Conservation (phyloP, 2,888 invertebrate species). For the Drosophila percnosoma region DNA sequence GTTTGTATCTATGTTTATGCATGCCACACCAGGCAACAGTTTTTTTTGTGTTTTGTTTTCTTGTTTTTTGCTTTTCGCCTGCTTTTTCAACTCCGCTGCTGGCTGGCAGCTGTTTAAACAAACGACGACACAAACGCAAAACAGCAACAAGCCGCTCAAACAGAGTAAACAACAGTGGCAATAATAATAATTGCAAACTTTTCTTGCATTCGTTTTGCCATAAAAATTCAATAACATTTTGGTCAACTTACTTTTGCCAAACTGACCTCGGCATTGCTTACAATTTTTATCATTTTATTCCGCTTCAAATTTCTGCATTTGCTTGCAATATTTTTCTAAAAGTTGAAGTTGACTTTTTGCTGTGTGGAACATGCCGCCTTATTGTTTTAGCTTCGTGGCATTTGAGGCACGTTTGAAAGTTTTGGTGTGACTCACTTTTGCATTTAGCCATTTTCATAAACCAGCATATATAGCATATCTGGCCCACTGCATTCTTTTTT, state of each 20-base stretch:
- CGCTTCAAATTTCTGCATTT: conserved; percentile 46
- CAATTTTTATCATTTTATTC: conserved; percentile 35
- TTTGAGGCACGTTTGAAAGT: conserved; percentile 33
- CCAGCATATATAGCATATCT: conserved; percentile 23
- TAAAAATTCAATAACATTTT: conserved; percentile 76
- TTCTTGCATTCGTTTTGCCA: conserved; percentile 22
- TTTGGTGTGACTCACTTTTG: background rate
- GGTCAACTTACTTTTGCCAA: conserved; percentile 41
- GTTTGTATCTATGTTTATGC: conserved; percentile 66
- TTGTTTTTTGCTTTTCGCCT: conserved; percentile 1
- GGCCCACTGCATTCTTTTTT: conserved; percentile 40
- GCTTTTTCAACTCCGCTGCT: conserved; percentile 45
- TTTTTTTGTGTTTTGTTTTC: background rate
- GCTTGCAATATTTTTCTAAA: conserved; percentile 50
- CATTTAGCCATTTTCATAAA: conserved; percentile 16
- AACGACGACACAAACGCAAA: conserved; percentile 38
- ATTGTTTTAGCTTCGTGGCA: background rate
- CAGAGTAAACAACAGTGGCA: conserved; percentile 25
- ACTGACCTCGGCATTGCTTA: conserved; percentile 62
- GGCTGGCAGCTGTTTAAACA: conserved; percentile 73
- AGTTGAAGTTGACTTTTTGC: conserved; percentile 8
- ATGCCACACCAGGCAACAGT: conserved; percentile 38
- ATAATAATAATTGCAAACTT: conserved; percentile 28
- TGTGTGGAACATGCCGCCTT: conserved; percentile 9
- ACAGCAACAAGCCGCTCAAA: conserved; percentile 12